Conservation (phyloP, 2,888 invertebrate species). For the Sepioteuthis lessoniana region DNA sequence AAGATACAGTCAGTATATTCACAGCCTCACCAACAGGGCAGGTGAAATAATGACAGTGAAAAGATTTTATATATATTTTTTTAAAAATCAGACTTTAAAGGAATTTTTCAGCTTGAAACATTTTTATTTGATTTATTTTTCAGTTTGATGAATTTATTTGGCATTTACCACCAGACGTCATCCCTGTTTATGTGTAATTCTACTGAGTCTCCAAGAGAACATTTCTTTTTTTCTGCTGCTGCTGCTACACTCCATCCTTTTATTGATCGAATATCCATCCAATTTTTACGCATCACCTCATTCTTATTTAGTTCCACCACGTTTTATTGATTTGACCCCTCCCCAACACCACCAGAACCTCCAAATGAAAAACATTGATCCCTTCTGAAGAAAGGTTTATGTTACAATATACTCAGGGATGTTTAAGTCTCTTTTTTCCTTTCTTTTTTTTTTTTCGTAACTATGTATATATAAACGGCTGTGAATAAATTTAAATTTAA, state of each 20-base stretch:
- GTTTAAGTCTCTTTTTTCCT: too few relatives aligned
- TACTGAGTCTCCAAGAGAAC: constrained; percentile 49
- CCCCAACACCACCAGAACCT: too few relatives aligned
- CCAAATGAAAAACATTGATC: background rate
- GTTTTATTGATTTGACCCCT: background rate
- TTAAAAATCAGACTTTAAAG: too few relatives aligned
- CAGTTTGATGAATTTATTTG: constrained; percentile 66
- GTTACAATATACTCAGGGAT: background rate
- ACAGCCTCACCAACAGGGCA: too few relatives aligned
- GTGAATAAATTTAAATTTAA: background rate
- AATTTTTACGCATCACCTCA: background rate
- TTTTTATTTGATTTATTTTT: constrained; percentile 52
- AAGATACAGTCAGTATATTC: too few relatives aligned
- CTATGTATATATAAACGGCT: background rate
- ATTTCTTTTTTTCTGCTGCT: background rate
- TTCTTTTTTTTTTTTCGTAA: background rate
- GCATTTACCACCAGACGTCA: constrained; percentile 61
- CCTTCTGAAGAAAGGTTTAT: background rate
- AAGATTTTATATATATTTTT: too few relatives aligned
- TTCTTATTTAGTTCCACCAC: background rate
- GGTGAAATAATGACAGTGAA: too few relatives aligned
- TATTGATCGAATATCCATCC: background rate
- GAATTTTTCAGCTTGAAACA: too few relatives aligned
- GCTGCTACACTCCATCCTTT: background rate
- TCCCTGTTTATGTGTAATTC: constrained; percentile 61